Evolutionary conservation across 2,113 vertebrate species (phyloP).

Genomic region (Otus sunia): DNA sequence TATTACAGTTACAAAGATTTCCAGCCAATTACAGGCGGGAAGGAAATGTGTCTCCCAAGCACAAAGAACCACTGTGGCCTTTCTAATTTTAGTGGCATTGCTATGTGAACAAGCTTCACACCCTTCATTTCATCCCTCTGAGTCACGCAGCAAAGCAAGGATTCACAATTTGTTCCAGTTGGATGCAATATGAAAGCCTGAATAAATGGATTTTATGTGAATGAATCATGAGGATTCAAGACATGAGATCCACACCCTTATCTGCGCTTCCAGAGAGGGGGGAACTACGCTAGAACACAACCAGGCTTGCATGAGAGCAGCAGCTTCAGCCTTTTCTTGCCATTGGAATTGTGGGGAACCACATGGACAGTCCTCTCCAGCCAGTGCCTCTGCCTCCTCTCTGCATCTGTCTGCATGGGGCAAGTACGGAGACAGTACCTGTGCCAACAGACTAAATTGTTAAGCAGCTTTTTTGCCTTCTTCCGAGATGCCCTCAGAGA

Average conservation of each 20-base stretch:
- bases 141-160: background rate
- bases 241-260: background rate
- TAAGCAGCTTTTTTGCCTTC: background rate
- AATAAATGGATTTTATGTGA: slow-evolving; percentile 13
- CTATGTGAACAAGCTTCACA: background rate
- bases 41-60: background rate
- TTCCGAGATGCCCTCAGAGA: background rate
- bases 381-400: background rate
- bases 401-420: background rate
- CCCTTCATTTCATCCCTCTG: background rate
- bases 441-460: background rate
- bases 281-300: fast-evolving
- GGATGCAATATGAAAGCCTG: background rate
- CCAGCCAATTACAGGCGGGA: background rate
- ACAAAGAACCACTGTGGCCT: background rate
- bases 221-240: background rate
- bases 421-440: background rate
- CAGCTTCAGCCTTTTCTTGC: background rate
- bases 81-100: slow-evolving; percentile 20
- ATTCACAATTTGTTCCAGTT: background rate
- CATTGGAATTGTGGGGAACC: background rate
- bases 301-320: fast-evolving
- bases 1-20: background rate
- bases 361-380: background rate
- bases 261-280: fast-evolving